Conservation (phyloP, 1,140 invertebrate genomes). For the Patella vulgata region DNA sequence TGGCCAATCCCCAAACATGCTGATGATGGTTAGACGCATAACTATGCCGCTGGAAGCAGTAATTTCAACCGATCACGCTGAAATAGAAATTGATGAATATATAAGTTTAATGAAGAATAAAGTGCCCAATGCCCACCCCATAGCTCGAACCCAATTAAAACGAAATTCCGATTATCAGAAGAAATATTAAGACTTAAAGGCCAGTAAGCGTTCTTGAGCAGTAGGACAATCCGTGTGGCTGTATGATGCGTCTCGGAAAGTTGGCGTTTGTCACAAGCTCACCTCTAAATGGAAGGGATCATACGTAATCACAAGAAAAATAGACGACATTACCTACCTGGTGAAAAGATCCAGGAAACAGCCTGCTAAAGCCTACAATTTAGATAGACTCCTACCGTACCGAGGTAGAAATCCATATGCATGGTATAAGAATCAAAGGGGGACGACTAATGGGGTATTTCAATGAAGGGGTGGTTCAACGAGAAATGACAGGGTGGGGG, state of each 20-base stretch:
- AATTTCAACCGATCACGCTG: too few species aligned
- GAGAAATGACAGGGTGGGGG: too few species aligned
- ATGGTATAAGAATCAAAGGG: too few species aligned
- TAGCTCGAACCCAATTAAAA: slow-evolving; percentile 2
- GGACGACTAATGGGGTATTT: too few species aligned
- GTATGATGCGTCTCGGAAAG: slow-evolving; percentile 14
- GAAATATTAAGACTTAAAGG: slow-evolving; percentile 6
- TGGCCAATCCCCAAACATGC: background rate
- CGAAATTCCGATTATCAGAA: slow-evolving; percentile 10
- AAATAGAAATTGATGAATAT: background rate
- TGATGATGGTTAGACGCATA: background rate
- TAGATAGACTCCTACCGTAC: slow-evolving; percentile 23
- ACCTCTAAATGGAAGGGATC: slow-evolving; percentile 26
- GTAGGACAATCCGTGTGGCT: slow-evolving; percentile 30
- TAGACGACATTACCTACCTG: too few species aligned
- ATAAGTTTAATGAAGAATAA: background rate
- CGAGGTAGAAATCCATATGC: slow-evolving; percentile 10
- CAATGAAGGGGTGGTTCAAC: too few species aligned
- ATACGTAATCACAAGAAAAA: slow-evolving; percentile 18
- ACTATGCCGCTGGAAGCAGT: too few species aligned
- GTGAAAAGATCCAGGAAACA: slow-evolving; percentile 10
- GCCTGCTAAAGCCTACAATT: slow-evolving; percentile 16
- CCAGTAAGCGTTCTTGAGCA: slow-evolving; percentile 1
- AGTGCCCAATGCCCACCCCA: background rate
- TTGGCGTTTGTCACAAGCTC: slow-evolving; percentile 29